Conservation (phyloP, 2,797 vertebrate genomes). For the Enteromius argenteus region DNA sequence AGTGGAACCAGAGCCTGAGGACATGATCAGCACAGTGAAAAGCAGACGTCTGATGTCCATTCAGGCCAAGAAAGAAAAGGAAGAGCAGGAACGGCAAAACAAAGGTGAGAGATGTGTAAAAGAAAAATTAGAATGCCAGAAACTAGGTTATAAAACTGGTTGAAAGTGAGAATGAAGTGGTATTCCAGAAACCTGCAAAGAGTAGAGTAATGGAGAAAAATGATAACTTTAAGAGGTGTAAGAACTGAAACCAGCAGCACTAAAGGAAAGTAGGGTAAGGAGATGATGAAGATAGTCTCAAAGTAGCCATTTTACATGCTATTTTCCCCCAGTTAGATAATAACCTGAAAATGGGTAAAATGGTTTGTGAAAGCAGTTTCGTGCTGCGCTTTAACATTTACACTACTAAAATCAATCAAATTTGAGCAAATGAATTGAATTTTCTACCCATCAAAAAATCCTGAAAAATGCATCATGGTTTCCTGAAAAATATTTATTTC, state of each 20-base stretch:
- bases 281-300: not conserved
- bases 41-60: conserved; percentile 90
- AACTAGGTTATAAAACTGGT: not conserved
- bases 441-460: not conserved
- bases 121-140: not conserved
- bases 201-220: not conserved
- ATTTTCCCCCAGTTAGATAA: too few species aligned
- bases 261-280: not conserved
- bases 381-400: not conserved
- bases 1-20: conserved; percentile 81
- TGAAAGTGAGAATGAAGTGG: not conserved
- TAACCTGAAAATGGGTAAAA: not conserved
- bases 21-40: conserved; percentile 96
- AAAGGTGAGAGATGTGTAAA: conserved; percentile 81
- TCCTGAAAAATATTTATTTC: too few species aligned
- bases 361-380: not conserved
- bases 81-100: conserved; percentile 90
- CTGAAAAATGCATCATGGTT: too few species aligned
- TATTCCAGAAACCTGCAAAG: not conserved
- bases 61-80: conserved; percentile 94
- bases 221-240: not conserved
- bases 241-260: not conserved
- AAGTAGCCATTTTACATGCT: not conserved
- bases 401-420: not conserved
- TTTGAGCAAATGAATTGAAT: not conserved